Base-by-base conservation (phyloP, 2,113 vertebrate genomes). In the Phrynosoma blainvillii region DNA sequence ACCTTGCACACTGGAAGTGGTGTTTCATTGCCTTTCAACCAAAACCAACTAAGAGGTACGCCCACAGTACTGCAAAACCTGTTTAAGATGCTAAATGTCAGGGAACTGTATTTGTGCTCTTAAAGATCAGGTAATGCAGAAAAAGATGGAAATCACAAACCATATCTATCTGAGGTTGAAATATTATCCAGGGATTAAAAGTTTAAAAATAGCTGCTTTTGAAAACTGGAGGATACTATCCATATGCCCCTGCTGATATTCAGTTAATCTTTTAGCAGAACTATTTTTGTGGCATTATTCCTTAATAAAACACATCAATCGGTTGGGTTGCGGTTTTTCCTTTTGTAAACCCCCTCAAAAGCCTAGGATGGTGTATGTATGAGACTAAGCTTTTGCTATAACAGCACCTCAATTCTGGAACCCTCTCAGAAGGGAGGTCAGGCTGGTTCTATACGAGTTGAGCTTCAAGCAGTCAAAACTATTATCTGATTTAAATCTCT, bases 151-250 rank as follows among this genome's bases (percentile, higher is more conserved):
- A 79, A 84, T 88, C 87, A 88, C 87, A 91, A 88, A 82, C 76
- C 32, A 76, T 79, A 0, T 2, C 56, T 82, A 87, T 77, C 32
- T 56, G 91, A 89, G 2, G 59, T 4, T 87, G 40, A 94, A 95
- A 90, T 86, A 90, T 74, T 88, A 91, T 62, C 65, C 8, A 94
- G 62, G 81, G 92, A 84, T 93, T 90, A 94, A 85, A 36, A 68
- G 40, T 79, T 90, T 94, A 90, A 79, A 93, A 95, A 91, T 20
- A 92, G 65, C 79, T 91, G 75, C 14, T 94, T 84, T 27, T 75
- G 79, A 84, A 85, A 87, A 71, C 18, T 4, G 21, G 21, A 83
- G 59, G 92, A 85, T 92, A 89, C 79, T 87, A 40, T 3, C 12
- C 82, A 90, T 77, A 4, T 85, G 73, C 40, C 76, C 70, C 93